Evolutionary conservation across 2,113 vertebrate genomes (phyloP), one percentile per base, ranked within the genome.

Genomic region (Centropus bengalensis): DNA sequence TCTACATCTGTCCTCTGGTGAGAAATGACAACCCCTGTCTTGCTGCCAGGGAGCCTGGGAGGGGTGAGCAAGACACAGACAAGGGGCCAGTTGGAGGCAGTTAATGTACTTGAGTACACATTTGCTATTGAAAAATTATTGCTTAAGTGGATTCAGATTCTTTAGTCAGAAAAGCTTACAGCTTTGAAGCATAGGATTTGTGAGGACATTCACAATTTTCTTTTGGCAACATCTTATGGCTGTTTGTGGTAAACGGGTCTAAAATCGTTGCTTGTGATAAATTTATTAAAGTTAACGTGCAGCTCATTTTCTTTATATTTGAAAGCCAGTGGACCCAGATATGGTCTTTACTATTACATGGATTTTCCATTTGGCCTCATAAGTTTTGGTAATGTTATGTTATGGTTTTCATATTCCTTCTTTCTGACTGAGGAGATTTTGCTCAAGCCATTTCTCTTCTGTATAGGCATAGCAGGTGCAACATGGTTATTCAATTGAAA

Each of bases 401-500:
- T 92, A 66, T 40, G 52, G 64, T 86, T 95, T 97, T 82, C 12
- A 24, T 88, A 91, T 44, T 66, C 30, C 19, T 68, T 10, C n/a
- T 28, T 59, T 55, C 60, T 82, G 2, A 1, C 44, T 10, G 40
- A 73, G 51, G 38, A 86, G 28, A 24, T 60, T 79, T 82, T 54
- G 49, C 28, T 73, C 26, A 80, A 92, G 40, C 40, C 49, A 28
- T 92, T 82, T 33, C 40, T 73, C 22, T 84, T 92, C 66, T 64
- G 8, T 60, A 22, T 49, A 56, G 81, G 51, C 67, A 69, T 51
- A 59, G 56, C 95, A 95, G 93, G 91, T 93, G 78, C 67, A 89
- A 88, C 87, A 59, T 70, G 75, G 87, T 94, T 91, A 85, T 94
- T 89, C 47, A 1, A 94, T 91, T 89, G 74, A 92, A 95, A 97